phyloP scores from a whole-genome alignment of 2,113 vertebrate genomes.

The Mandrillus leucophaeus region DNA sequence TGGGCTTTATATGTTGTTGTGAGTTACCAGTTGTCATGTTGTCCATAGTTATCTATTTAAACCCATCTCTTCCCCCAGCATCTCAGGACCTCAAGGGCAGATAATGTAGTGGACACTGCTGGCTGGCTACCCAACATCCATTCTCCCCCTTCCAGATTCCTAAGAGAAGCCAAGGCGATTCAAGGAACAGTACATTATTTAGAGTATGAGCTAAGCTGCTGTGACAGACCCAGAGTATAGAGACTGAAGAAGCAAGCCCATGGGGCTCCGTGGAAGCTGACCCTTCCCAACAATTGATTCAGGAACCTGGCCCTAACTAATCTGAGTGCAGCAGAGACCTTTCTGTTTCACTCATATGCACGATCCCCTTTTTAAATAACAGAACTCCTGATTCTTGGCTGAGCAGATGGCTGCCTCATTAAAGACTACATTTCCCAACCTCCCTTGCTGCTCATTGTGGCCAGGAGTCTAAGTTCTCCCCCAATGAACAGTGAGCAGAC shows the following conservation, averaged over 20 bases:
- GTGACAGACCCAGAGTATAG: not conserved
- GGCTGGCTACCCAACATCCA: not conserved
- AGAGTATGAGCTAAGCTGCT: not conserved
- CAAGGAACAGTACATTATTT: not conserved
- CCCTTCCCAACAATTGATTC: not conserved
- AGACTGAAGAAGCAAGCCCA: not conserved
- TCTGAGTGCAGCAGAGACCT: not conserved
- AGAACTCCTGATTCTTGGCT: not conserved
- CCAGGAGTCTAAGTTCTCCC: not conserved
- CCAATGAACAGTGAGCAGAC: not conserved
- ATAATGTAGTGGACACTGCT: not conserved
- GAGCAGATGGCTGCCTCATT: not conserved
- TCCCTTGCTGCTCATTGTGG: not conserved
- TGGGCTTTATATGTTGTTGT: not conserved
- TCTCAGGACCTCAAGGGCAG: not conserved
- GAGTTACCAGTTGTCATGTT: not conserved
- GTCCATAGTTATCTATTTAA: not conserved
- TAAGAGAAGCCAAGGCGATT: conserved; percentile 1
- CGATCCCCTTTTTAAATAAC: not conserved
- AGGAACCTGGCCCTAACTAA: not conserved
- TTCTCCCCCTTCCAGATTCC: not conserved
- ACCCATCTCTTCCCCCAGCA: not conserved
- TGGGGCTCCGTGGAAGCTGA: not conserved
- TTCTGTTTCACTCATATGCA: not conserved
- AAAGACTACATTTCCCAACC: conserved; percentile 68